These are phyloP conservation scores for Motacilla alba DNA, from an alignment of 2,113 vertebrate species.

Conservation along the genomic window DNA sequence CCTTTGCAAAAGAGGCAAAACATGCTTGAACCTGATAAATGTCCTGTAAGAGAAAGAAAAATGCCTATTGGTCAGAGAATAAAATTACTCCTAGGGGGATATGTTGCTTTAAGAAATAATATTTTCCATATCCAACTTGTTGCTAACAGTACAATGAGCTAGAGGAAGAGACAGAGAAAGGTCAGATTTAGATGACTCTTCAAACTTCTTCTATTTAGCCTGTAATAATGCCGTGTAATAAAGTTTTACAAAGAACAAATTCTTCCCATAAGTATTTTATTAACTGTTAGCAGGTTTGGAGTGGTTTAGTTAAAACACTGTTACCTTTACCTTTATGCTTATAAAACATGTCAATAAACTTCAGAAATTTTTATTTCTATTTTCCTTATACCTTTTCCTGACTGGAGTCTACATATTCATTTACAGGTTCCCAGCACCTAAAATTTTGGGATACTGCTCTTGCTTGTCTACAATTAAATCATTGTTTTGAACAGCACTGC, in stretches of 20 bases:
- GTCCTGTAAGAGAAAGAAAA: not conserved
- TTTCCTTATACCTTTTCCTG: not conserved
- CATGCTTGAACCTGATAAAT: constrained; percentile 1
- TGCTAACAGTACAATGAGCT: not conserved
- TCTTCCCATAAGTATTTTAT: not conserved
- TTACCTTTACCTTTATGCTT: not conserved
- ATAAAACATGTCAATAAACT: not conserved
- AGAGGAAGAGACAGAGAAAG: not conserved
- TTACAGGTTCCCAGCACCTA: not conserved
- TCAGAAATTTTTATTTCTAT: not conserved
- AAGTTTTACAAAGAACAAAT: not conserved
- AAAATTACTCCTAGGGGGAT: constrained; percentile 7
- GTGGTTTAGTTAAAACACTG: not conserved
- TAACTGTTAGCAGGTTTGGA: not conserved
- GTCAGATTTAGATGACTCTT: not conserved
- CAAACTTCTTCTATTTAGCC: not conserved
- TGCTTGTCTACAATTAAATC: not conserved
- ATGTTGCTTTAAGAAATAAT: not conserved
- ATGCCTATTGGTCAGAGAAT: not conserved
- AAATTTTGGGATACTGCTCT: not conserved
- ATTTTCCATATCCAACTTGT: not conserved
- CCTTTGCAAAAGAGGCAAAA: constrained; percentile 16
- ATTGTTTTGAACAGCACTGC: not conserved
- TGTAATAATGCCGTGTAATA: not conserved
- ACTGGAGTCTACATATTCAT: not conserved